These are phyloP conservation scores for Elgaria multicarinata DNA, from an alignment of 2,113 vertebrate genomes.

Conservation along the genomic window DNA sequence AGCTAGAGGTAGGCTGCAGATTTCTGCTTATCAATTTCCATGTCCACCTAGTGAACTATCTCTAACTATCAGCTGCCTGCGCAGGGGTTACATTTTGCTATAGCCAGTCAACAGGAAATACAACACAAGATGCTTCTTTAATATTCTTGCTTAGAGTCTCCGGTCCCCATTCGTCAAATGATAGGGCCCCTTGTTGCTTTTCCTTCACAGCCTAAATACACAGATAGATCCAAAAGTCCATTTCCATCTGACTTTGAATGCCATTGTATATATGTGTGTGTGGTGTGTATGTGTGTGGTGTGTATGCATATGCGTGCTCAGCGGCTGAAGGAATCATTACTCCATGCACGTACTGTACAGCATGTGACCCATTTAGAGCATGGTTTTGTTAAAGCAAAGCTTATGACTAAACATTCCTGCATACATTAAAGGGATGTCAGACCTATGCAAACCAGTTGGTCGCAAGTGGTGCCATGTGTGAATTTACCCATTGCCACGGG, in stretches of 20 bases:
- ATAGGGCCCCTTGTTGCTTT: conserved; percentile 22
- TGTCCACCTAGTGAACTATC: neutral
- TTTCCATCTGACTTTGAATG: neutral
- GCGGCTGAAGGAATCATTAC: neutral
- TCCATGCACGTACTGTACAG: neutral
- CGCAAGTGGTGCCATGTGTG: conserved; percentile 31
- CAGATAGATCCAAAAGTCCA: accelerated
- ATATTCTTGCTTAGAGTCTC: neutral
- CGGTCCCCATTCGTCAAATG: neutral
- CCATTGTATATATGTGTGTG: neutral
- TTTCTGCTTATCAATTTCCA: neutral
- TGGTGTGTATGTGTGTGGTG: too few species aligned
- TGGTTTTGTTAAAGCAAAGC: neutral
- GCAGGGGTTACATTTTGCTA: neutral
- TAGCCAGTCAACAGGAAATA: neutral
- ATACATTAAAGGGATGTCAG: conserved; percentile 63
- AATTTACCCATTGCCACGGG: conserved; percentile 32
- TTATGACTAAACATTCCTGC: neutral
- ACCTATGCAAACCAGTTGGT: conserved; percentile 41
- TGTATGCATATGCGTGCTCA: too few species aligned
- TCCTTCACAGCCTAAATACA: accelerated
- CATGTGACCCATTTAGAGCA: conserved; percentile 21
- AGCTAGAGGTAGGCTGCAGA: neutral
- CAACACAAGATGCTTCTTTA: neutral
- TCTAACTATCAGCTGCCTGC: neutral